phyloP scores from a whole-genome alignment of 2,888 invertebrate species.

The Heliconius hortense region DNA sequence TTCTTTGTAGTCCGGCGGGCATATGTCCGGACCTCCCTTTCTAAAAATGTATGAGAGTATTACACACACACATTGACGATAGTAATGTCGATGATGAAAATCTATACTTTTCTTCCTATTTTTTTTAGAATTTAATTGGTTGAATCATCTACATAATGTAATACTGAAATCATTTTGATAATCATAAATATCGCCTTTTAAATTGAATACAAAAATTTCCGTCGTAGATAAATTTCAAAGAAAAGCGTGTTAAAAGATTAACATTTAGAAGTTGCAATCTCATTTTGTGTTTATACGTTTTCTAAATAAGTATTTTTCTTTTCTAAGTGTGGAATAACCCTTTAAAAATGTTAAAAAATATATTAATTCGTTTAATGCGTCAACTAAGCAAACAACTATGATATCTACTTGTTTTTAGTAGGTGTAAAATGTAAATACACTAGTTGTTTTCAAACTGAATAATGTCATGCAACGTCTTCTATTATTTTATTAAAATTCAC shows the following conservation, averaged over 20 bases:
- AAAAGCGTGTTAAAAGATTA: background rate
- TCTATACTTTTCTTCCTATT: no score
- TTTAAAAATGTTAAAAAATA: no score
- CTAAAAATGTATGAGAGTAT: slow-evolving; percentile 52
- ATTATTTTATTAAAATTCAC: background rate
- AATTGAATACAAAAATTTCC: background rate
- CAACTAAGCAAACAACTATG: background rate
- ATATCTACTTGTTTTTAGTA: slow-evolving; percentile 5
- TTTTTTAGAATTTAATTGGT: no score
- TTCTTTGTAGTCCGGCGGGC: slow-evolving; percentile 90
- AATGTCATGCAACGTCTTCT: slow-evolving; percentile 7
- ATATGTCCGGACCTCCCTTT: slow-evolving; percentile 88
- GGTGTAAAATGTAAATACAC: slow-evolving; percentile 1
- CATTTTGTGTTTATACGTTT: no score
- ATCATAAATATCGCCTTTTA: background rate
- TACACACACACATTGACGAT: no score
- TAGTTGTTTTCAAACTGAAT: background rate
- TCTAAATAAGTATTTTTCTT: no score
- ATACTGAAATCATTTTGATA: background rate
- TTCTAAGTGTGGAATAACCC: no score
- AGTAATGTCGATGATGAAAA: no score
- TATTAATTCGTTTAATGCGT: background rate
- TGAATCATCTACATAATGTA: background rate
- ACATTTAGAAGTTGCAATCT: background rate
- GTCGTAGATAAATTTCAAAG: background rate